Evolutionary conservation across 2,797 vertebrate genomes (phyloP).

Genomic region (Protosalanx chinensis): DNA sequence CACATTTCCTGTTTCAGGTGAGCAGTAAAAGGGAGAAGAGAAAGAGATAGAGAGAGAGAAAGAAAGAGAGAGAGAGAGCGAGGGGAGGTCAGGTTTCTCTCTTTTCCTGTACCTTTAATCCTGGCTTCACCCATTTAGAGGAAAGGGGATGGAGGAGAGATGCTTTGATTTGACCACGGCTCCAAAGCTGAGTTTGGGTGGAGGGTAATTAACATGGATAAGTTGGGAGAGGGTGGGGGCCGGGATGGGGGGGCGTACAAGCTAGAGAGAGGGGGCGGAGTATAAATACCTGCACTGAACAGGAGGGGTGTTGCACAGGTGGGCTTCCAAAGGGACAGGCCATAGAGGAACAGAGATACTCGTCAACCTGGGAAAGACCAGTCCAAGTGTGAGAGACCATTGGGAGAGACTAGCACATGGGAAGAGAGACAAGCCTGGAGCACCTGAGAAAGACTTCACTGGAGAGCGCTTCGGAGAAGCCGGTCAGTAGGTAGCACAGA

Average conservation of each 20-base stretch:
- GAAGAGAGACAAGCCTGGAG: neutral
- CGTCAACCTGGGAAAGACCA: neutral
- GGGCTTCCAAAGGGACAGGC: neutral
- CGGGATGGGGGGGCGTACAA: neutral
- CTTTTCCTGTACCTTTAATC: neutral
- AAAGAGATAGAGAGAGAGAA: neutral
- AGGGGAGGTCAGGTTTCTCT: neutral
- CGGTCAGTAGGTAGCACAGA: neutral
- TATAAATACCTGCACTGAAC: constrained; percentile 5
- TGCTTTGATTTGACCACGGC: neutral
- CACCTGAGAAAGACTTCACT: neutral
- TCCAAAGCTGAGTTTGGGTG: neutral
- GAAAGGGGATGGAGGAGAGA: neutral
- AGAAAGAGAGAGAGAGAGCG: neutral
- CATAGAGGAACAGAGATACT: neutral
- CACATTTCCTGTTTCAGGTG: neutral
- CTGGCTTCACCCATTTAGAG: neutral
- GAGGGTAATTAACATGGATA: neutral
- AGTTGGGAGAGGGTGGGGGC: neutral
- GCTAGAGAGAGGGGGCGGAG: neutral
- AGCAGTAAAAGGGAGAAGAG: constrained; percentile 16
- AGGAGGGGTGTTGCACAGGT: neutral
- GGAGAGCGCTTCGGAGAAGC: neutral
- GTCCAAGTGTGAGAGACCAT: neutral
- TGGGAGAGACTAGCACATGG: neutral